Percentiles rank a stretch among this genome's conserved stretches.
Evolutionary conservation across 2,888 invertebrate species (phyloP).

Genomic region (Andrena marginata): DNA sequence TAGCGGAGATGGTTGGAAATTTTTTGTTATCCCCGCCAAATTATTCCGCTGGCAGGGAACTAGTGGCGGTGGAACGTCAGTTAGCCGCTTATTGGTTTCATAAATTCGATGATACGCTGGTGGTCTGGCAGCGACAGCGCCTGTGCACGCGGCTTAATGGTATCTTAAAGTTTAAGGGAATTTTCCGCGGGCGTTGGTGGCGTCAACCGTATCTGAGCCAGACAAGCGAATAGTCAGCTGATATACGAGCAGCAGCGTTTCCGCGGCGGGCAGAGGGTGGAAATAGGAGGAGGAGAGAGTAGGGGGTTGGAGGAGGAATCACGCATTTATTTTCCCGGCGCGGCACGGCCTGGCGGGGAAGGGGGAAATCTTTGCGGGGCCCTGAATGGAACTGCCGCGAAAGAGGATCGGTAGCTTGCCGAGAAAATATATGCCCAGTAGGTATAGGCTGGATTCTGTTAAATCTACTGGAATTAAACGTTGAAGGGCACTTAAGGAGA

Average conservation of each 20-base stretch:
- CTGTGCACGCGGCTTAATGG: conserved; percentile 68
- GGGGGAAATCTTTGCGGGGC: conserved; percentile 57
- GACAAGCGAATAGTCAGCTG: conserved; percentile 74
- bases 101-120: conserved; percentile 55
- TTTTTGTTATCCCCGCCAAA: conserved; percentile 20
- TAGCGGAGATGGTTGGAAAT: not conserved
- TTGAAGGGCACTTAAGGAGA: conserved; percentile 59
- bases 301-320: conserved; percentile 54
- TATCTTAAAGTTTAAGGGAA: conserved; percentile 72
- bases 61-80: conserved; percentile 10
- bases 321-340: conserved; percentile 71
- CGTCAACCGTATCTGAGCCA: conserved; percentile 71
- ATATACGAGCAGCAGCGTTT: conserved; percentile 69
- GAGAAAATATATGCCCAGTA: conserved; percentile 60
- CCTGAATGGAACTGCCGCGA: conserved; percentile 51
- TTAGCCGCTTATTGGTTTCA: conserved; percentile 66
- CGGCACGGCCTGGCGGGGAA: conserved; percentile 39
- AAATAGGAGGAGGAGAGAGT: not conserved
- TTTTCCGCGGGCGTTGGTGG: conserved; percentile 57
- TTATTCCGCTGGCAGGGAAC: conserved; percentile 19
- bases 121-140: conserved; percentile 63
- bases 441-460: conserved; percentile 68
- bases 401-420: conserved; percentile 36
- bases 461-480: conserved; percentile 76
- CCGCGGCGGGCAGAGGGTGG: conserved; percentile 5